These are phyloP conservation scores for Monopis laevigella DNA, from an alignment of 2,888 invertebrate species.

Conservation along the genomic window DNA sequence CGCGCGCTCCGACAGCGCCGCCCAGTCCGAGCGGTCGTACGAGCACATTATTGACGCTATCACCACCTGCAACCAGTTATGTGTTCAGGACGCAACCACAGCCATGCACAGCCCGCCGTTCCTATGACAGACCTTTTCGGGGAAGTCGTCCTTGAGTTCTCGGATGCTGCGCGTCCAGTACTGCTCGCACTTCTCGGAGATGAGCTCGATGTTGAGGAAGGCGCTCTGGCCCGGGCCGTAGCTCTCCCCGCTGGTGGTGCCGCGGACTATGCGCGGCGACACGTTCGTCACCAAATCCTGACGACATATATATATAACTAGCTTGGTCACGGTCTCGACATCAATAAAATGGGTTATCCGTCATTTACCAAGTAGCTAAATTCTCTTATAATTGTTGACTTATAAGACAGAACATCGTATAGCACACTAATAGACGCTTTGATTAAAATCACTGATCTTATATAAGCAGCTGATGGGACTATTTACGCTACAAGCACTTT, in stretches of 20 bases:
- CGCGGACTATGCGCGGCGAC: conserved; percentile 95
- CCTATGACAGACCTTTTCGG: conserved; percentile 83
- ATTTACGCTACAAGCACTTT: no score
- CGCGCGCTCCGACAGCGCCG: conserved; percentile 77
- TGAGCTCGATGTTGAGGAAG: conserved; percentile 97
- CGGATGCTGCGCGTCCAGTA: conserved; percentile 92
- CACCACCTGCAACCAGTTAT: conserved; percentile 72
- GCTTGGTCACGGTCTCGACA: no score
- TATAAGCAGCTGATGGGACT: no score
- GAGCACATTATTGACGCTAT: conserved; percentile 97
- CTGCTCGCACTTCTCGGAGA: conserved; percentile 93
- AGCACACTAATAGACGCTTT: no score
- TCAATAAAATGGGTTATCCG: no score
- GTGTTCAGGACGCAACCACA: no score
- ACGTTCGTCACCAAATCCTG: conserved; percentile 96
- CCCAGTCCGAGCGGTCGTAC: conserved; percentile 90
- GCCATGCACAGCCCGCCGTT: background rate
- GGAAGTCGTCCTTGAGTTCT: conserved; percentile 93
- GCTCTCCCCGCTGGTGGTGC: conserved; percentile 89
- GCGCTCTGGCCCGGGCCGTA: conserved; percentile 97
- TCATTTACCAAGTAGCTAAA: no score
- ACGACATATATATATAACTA: no score
- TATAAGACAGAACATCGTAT: no score
- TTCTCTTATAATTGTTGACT: no score
- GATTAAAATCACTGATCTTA: no score